Evolutionary conservation across 2,888 invertebrate species (phyloP).

Genomic region (Drosophila imparisetae): DNA sequence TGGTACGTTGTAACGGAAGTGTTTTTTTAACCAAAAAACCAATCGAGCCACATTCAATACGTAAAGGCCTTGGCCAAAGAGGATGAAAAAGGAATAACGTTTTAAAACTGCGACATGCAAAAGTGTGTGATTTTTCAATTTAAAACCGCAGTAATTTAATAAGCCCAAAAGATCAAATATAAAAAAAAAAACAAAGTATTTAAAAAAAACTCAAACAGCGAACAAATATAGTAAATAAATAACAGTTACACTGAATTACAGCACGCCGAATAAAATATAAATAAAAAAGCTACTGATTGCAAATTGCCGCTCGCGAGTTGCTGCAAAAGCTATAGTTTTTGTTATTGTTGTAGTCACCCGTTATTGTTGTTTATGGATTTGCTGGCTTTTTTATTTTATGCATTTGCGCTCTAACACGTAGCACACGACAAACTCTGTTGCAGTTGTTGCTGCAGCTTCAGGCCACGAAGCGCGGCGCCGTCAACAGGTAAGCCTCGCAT

Average conservation of each 20-base stretch:
- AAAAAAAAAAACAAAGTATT: constrained; percentile 9
- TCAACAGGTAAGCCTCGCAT: constrained; percentile 76
- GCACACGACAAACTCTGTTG: constrained; percentile 6
- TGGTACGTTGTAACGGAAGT: constrained; percentile 75
- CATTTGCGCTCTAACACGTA: constrained; percentile 66
- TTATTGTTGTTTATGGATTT: constrained; percentile 70
- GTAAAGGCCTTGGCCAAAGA: constrained; percentile 15
- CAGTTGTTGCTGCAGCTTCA: constrained; percentile 13
- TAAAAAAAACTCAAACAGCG: not conserved
- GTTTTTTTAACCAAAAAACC: constrained; percentile 25
- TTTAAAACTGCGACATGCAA: constrained; percentile 12
- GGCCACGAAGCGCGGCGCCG: constrained; percentile 40
- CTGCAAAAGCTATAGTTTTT: constrained; percentile 10
- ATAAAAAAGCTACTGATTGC: constrained; percentile 22
- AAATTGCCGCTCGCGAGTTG: constrained; percentile 31
- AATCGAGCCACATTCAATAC: constrained; percentile 38
- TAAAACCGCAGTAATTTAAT: constrained; percentile 5
- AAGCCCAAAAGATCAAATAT: constrained; percentile 7
- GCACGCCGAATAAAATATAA: constrained; percentile 13
- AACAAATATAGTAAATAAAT: constrained; percentile 36
- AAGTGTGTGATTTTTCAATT: constrained; percentile 43
- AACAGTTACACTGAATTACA: constrained; percentile 35
- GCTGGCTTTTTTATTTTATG: constrained; percentile 45
- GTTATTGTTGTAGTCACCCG: constrained; percentile 30
- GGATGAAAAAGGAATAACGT: constrained; percentile 27